Evolutionary conservation across 2,888 invertebrate genomes (phyloP).

Genomic region (Sericinus montela): DNA sequence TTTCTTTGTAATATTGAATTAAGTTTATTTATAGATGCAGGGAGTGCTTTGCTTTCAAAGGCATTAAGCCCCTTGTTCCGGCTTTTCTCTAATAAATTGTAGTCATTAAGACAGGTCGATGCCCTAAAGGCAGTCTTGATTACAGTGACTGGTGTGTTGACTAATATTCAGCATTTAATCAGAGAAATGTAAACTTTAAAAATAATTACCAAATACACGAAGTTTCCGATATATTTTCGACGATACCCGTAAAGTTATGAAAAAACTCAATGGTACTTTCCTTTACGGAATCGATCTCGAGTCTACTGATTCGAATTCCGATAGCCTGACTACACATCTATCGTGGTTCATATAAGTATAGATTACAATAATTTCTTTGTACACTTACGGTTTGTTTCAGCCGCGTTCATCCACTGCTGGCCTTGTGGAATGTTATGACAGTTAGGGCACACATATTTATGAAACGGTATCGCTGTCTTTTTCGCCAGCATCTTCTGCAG

Average conservation of each 20-base stretch:
- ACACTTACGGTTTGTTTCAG: constrained; percentile 81
- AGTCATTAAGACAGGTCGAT: constrained; percentile 13
- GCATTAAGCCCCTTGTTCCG: constrained; percentile 9
- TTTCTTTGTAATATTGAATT: too few species aligned
- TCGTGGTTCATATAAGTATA: too few species aligned
- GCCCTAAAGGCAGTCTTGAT: constrained; percentile 2
- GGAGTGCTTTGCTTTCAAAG: constrained; percentile 4
- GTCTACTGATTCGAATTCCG: too few species aligned
- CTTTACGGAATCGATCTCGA: too few species aligned
- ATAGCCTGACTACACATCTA: too few species aligned
- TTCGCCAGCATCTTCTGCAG: constrained; percentile 85
- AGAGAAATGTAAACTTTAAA: too few species aligned
- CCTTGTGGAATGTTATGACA: constrained; percentile 94
- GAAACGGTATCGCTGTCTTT: constrained; percentile 93
- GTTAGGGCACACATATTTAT: constrained; percentile 92
- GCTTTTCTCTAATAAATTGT: constrained; percentile 12
- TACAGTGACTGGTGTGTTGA: constrained; percentile 1
- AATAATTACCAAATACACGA: too few species aligned
- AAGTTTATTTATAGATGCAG: too few species aligned
- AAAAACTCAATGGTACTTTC: too few species aligned
- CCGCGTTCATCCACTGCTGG: constrained; percentile 89
- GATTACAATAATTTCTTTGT: not conserved
- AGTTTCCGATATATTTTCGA: too few species aligned
- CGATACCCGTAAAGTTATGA: too few species aligned
- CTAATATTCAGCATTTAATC: too few species aligned